A percentile compares a stretch with the other conserved stretches of the same genome.
Conservation (phyloP, 2,113 vertebrate genomes). For the Scatophagus argus region DNA sequence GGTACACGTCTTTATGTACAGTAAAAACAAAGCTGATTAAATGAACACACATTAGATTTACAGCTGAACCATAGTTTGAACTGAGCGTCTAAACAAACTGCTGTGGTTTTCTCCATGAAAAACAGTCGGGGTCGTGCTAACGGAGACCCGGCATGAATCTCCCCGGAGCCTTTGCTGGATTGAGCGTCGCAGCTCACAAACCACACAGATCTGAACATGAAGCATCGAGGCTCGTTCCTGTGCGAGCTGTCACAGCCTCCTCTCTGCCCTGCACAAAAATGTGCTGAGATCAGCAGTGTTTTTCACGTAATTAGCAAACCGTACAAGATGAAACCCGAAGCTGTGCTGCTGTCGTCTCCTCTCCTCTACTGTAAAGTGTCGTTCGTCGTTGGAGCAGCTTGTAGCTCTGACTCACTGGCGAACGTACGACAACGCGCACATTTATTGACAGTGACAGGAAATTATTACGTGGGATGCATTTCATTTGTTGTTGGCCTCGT, state of each 20-base stretch:
- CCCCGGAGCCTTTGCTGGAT: conserved; percentile 3
- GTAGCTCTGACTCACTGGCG: no score
- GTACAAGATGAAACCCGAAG: no score
- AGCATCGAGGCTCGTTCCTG: conserved; percentile 18
- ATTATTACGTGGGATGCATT: no score
- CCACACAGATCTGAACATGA: conserved; percentile 40
- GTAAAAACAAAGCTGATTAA: neutral
- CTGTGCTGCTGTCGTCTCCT: no score
- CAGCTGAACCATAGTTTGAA: neutral
- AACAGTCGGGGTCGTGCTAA: neutral
- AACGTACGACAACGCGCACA: no score
- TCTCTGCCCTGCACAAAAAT: no score
- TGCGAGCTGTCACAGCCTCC: no score
- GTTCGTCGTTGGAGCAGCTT: no score
- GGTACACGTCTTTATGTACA: no score
- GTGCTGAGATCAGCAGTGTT: neutral
- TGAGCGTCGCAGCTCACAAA: neutral
- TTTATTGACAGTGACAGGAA: no score
- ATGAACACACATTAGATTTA: neutral
- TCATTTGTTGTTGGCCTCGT: no score
- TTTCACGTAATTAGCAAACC: neutral
- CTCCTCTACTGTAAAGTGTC: no score
- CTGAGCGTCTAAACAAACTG: neutral
- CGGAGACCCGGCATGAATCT: neutral
- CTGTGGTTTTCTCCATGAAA: conserved; percentile 24